Base-by-base conservation (phyloP, 2,113 vertebrate genomes). In the Peromyscus californicus region DNA sequence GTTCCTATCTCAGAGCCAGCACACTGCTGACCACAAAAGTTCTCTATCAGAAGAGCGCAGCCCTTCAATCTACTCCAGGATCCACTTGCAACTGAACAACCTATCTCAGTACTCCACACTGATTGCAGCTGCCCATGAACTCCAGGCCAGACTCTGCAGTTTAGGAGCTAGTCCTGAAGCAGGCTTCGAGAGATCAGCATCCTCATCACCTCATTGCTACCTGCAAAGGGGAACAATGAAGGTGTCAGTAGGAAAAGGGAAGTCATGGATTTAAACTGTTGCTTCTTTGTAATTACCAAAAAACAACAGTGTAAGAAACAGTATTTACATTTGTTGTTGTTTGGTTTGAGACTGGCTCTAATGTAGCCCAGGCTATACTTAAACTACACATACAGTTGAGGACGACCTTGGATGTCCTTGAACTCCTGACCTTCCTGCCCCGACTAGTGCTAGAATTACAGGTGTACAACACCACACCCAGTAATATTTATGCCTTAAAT, bases 121-220 rank as follows among this genome's bases (percentile, higher is more conserved):
- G 22, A 89, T 21, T 33, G 9, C 0, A 51, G 45, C 0, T 16
- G 39, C 61, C 36, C 19, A 17, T 0, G 74, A 33, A 0, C 61
- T 33, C 26, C 33, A 89, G n/a, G 65, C 78, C 72, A 54, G 89
- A 39, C 69, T 17, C 48, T 0, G 5, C 59, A 24, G 79, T 83
- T 39, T 45, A 24, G 90, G 80, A 9, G 59, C 98, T 98, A 99
- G 24, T 98, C 98, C 3, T 98, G 98, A 8, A 99, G 98, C 69
- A 99, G 98, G 97, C 95, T 99, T 93, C 99, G 98, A 21, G 99
- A 99, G 91, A 99, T 99, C 15, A 99, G 99, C 99, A 99, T 99
- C 98, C 99, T 98, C 99, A 99, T 99, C 96, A 99, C 99, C 96
- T 99, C 99, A 11, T 99, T 99, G 96, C 99, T 99, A 97, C 99